Percentiles rank a stretch among this genome's conserved stretches.
Conservation (phyloP, 2,888 invertebrate genomes). For the Aphodius granarius region DNA sequence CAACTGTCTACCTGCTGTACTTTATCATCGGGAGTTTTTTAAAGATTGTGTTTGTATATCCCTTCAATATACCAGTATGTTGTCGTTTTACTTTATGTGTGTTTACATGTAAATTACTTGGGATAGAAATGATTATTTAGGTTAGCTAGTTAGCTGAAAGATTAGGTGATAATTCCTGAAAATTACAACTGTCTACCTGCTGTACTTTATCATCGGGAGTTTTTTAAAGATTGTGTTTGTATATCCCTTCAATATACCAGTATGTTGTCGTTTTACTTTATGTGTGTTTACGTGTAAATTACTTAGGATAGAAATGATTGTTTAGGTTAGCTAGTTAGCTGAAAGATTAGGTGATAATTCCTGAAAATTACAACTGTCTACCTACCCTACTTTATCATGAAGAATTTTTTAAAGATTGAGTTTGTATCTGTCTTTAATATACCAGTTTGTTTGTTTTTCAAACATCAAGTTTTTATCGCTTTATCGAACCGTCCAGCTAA, state of each 20-base stretch:
- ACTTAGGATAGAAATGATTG: background rate
- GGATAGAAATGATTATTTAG: background rate
- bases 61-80: background rate
- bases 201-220: background rate
- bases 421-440: too few relatives aligned
- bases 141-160: background rate
- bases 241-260: background rate
- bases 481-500: too few relatives aligned
- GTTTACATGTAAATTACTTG: background rate
- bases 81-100: background rate
- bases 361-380: background rate
- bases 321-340: background rate
- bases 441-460: too few relatives aligned
- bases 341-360: background rate
- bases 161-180: background rate
- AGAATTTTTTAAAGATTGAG: too few relatives aligned
- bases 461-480: too few relatives aligned
- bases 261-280: background rate
- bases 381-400: background rate
- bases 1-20: background rate
- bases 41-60: background rate
- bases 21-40: background rate
- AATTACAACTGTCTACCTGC: background rate
- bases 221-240: background rate
- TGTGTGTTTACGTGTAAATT: background rate